Evolutionary conservation across 2,113 vertebrate genomes (phyloP), one percentile per base, ranked within the genome.

Genomic region (Acinonyx jubatus): DNA sequence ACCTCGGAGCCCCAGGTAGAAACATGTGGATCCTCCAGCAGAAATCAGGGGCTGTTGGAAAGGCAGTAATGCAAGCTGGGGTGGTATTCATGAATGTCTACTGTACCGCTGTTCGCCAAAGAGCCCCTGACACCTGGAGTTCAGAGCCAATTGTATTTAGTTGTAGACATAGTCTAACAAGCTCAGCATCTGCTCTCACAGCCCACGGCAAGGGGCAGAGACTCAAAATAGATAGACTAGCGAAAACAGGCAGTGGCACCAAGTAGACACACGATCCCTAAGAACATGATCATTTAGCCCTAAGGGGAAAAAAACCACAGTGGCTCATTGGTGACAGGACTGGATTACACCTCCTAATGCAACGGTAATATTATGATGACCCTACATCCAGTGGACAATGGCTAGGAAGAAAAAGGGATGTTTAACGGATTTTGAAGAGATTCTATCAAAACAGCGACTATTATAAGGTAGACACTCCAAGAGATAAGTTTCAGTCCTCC

Each of bases 381-480:
- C 29, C 48, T 27, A 7, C n/a, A 29, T 31, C 48, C 25, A 88
- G 69, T 48, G 21, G 38, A 86, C 18, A 50, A 31, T 48, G 23
- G 55, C 93, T 65, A 45, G 19, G 6, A 91, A 87, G 69, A 80
- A 48, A 73, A 80, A 74, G 63, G 23, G 13, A 66, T 45, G 14
- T 27, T 92, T 86, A 68, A 69, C 23, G 31, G 61, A 71, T 61
- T 93, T 89, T 88, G 25, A 74, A 88, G 80, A 69, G n/a, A 45
- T 61, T 66, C 33, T 87, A 83, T 65, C 95, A 79, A 82, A 96
- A 95, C 48, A 69, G 63, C 4, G 95, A 91, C 55, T 45, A 74
- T 66, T 41, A 74, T 1, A 81, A 69, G 38, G 31, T 86, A 9
- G 73, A 78, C 57, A 74, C 10, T 69, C 66, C 73, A 82, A 85